These are phyloP conservation scores for Erynnis tages DNA, from an alignment of 2,888 invertebrate species.

Conservation along the genomic window DNA sequence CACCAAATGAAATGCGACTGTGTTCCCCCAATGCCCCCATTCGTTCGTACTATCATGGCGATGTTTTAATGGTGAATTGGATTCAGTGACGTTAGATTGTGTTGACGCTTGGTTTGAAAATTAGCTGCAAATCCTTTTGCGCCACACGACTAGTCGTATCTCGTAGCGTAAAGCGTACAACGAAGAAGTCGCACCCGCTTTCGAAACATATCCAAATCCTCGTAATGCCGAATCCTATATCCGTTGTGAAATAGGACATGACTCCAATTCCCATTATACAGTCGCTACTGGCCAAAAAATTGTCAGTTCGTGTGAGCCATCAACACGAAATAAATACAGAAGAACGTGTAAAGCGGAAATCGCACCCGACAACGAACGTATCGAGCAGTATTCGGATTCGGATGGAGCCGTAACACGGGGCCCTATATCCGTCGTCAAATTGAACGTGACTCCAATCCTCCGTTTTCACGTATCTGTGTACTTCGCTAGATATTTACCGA, in stretches of 20 bases:
- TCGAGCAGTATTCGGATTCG: slow-evolving; percentile 42
- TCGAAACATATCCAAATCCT: slow-evolving; percentile 48
- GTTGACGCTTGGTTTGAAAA: no score
- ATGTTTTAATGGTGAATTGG: no score
- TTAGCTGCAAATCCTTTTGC: no score
- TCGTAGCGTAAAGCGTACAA: no score
- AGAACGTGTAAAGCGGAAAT: slow-evolving; percentile 58
- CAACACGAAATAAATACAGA: slow-evolving; percentile 53
- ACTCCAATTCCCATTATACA: slow-evolving; percentile 39
- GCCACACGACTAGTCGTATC: no score
- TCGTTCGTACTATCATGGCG: no score
- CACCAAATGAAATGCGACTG: no score
- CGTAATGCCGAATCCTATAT: slow-evolving; percentile 66
- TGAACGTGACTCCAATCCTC: slow-evolving; percentile 37
- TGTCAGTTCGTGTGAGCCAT: slow-evolving; percentile 37
- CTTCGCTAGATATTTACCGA: slow-evolving; percentile 1
- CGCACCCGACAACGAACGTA: slow-evolving; percentile 58
- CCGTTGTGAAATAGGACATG: slow-evolving; percentile 71
- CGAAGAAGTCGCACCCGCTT: no score
- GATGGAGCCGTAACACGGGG: slow-evolving; percentile 40
- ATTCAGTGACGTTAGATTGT: no score
- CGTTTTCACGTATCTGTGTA: background rate
- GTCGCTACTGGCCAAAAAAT: slow-evolving; percentile 11
- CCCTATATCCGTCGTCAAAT: slow-evolving; percentile 43
- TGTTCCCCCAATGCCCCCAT: no score